Conservation (phyloP, 2,113 vertebrate genomes). For the Corythornis madagascariensis region DNA sequence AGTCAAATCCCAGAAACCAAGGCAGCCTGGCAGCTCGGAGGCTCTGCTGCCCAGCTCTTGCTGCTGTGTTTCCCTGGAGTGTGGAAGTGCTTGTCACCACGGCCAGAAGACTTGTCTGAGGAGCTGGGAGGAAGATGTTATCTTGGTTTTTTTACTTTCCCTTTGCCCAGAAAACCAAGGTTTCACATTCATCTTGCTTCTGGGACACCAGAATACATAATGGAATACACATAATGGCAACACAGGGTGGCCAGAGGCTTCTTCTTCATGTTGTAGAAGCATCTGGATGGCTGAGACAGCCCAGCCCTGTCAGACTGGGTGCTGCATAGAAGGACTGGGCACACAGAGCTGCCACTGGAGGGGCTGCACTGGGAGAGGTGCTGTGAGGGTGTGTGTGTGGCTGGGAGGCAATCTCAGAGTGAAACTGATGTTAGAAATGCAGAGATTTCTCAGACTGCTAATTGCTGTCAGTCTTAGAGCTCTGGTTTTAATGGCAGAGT, state of each 20-base stretch:
- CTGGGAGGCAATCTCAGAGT: background rate
- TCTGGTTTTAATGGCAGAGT: background rate
- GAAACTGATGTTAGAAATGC: background rate
- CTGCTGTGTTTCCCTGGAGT: background rate
- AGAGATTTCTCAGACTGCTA: background rate
- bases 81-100: fast-evolving
- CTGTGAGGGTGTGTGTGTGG: background rate
- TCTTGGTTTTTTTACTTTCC: background rate
- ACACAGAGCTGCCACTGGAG: background rate
- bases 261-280: background rate
- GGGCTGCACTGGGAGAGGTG: background rate
- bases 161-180: background rate
- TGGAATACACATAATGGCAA: background rate
- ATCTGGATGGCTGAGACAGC: background rate
- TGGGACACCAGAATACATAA: background rate
- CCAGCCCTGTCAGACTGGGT: background rate
- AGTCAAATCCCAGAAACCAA: background rate
- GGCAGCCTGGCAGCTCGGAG: fast-evolving
- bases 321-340: too few species aligned
- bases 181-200: background rate
- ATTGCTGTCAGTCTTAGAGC: background rate
- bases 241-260: background rate
- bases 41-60: fast-evolving
- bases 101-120: background rate
- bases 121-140: background rate